Base-by-base conservation (phyloP, 2,888 invertebrate genomes). In the Tillus elongatus region DNA sequence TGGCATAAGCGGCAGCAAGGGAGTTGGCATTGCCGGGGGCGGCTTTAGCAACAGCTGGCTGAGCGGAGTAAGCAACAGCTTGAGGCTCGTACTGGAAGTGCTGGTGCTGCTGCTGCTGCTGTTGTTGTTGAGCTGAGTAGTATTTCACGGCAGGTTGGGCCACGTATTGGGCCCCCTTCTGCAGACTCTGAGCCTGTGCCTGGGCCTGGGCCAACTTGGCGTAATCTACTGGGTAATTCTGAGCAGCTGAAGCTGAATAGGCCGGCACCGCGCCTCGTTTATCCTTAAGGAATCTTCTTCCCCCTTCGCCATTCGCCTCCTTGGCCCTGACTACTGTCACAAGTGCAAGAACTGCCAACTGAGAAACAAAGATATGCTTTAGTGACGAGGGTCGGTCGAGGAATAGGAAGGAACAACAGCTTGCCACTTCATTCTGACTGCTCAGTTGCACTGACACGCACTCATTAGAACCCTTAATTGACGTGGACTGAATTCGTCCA, bases 251-350 rank as follows among this genome's bases (percentile, higher is more conserved):
- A 19, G 37, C 29, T 15, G 42, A 16, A 27, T 41, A 37, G n/a
- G n/a, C 34, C 46, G 4, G 37, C 43, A n/a, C n/a, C n/a, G 37
- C 45, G 4, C 47, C 46, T 13, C 49, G 52, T 40, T 53, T 53
- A 3, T 40, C 41, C 28, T 49, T 49, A n/a, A n/a, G n/a, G n/a
- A n/a, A n/a, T n/a, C n/a, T n/a, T n/a, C n/a, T n/a, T n/a, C n/a
- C n/a, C n/a, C n/a, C n/a, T n/a, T n/a, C n/a, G 9, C 35, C 39
- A 35, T 35, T 40, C 11, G 29, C 37, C 30, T 37, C 43, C 32
- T 42, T 35, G 26, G 47, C 49, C 15, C 35, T 19, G 11, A 45
- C 43, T 35, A 47, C n/a, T 13, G 43, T 39, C 35, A 39, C 43
- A 11, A 50, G 15, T 15, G 41, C 41, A 15, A 51, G 31, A 39